Conservation (phyloP, 2,797 vertebrate species). For the Nyctibius grandis region DNA sequence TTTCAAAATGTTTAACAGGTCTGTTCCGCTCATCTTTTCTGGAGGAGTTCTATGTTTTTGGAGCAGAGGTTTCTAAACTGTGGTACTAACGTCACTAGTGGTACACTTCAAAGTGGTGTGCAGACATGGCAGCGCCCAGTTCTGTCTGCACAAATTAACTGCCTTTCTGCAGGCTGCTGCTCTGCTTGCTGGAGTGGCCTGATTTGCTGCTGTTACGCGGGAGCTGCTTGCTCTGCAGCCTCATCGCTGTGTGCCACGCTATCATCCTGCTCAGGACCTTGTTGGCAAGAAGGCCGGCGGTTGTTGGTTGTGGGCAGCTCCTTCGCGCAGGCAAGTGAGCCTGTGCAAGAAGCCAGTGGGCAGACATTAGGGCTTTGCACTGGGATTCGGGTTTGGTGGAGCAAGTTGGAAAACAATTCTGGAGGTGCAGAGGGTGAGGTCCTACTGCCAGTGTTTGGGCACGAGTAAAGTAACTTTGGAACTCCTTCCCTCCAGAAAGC, state of each 20-base stretch:
- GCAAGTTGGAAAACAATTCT: accelerated
- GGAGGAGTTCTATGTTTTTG: neutral
- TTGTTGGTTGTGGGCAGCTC: accelerated
- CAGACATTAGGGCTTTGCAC: neutral
- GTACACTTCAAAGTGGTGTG: neutral
- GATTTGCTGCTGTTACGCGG: neutral
- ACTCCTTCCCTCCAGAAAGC: neutral
- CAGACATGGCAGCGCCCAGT: neutral
- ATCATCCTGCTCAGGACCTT: neutral
- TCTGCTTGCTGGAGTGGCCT: neutral
- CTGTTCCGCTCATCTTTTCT: neutral
- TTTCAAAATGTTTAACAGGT: neutral
- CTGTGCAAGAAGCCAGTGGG: accelerated
- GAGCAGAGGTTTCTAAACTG: neutral
- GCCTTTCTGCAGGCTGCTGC: neutral
- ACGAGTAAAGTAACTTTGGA: accelerated
- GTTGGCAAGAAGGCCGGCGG: accelerated
- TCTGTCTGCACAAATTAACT: neutral
- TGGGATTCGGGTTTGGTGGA: neutral
- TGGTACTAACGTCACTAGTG: neutral
- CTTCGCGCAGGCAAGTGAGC: accelerated
- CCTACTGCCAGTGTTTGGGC: neutral
- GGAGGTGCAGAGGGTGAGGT: neutral
- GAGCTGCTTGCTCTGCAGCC: neutral
- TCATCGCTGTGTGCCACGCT: accelerated